Evolutionary conservation across 2,888 invertebrate genomes (phyloP).

Genomic region (Caenorhabditis uteleia): DNA sequence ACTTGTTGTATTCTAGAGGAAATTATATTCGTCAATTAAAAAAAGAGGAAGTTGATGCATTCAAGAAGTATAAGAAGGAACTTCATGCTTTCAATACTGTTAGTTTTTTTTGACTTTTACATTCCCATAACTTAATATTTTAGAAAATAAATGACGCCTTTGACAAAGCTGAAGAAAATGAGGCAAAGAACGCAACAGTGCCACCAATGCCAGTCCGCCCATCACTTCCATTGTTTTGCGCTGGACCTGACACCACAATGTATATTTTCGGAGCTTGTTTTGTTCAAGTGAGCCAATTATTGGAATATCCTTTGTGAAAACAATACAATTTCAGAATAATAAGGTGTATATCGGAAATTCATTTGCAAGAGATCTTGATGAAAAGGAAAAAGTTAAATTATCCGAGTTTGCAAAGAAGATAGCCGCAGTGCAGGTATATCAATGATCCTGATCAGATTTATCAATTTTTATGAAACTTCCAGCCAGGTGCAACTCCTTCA

Average conservation of each 20-base stretch:
- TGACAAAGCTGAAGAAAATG: slow-evolving; percentile 58
- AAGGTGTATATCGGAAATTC: slow-evolving; percentile 64
- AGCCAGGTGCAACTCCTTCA: slow-evolving; percentile 38
- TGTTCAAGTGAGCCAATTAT: slow-evolving; percentile 53
- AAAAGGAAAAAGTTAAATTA: slow-evolving; percentile 58
- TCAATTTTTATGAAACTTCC: slow-evolving; percentile 8
- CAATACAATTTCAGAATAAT: slow-evolving; percentile 60
- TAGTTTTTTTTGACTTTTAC: no score
- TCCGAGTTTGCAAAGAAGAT: slow-evolving; percentile 58
- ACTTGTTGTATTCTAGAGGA: slow-evolving; percentile 62
- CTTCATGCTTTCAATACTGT: slow-evolving; percentile 59
- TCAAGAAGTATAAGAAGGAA: slow-evolving; percentile 62
- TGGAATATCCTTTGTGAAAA: neutral
- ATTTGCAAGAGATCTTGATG: slow-evolving; percentile 59
- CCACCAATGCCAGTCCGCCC: slow-evolving; percentile 64
- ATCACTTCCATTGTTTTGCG: slow-evolving; percentile 59
- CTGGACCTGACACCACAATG: slow-evolving; percentile 60
- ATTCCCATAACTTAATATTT: neutral
- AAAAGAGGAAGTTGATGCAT: slow-evolving; percentile 52
- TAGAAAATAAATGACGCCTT: slow-evolving; percentile 64
- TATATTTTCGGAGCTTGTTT: slow-evolving; percentile 64
- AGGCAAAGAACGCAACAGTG: slow-evolving; percentile 53
- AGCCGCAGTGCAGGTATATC: slow-evolving; percentile 39
- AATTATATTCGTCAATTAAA: slow-evolving; percentile 62
- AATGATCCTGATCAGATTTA: no score